Base-by-base conservation (phyloP, 2,113 vertebrate genomes). In the Xyliphius kryptos region DNA sequence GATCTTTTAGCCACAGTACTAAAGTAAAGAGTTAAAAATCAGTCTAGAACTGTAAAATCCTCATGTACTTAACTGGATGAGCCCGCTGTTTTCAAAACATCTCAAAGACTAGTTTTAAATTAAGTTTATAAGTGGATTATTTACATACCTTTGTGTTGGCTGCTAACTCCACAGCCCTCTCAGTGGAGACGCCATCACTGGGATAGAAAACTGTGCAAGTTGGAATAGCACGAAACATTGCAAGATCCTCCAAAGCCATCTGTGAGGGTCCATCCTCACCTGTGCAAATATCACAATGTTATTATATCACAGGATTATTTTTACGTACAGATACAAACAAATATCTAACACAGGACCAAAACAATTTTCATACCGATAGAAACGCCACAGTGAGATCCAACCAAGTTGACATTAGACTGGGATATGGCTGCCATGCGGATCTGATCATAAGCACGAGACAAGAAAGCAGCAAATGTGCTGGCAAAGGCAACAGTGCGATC, bases 341-440 rank as follows among this genome's bases (percentile, higher is more conserved):
- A 49, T 11, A 41, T 2, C 19, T 22, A 50, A n/a, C 2, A 12
- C 53, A 19, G 10, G 3, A 14, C 15, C 9, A n/a, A 14, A 13
- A 1, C n/a, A 7, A 1, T 3, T 3, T 1, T 2, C 89, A 78
- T 83, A 93, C 92, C 92, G 2, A 89, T 79, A 1, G 88, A 91
- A 2, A 93, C 72, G 0, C 90, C 90, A 2, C 90, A 90, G 78
- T 93, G 92, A 40, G 91, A 93, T 0, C 91, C 91, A 0, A 85
- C 86, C 9, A 94, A 80, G 73, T 90, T 93, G 57, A 92, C 82
- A 5, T 89, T 91, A 1, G 87, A 68, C 74, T 89, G 89, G 9
- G 91, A 93, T 69, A 92, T 89, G 41, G 91, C 91, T 0, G 81
- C 92, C 92, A 94, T 92, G 8, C 87, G 84, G 69, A 94, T 89